A percentile compares a stretch with the other conserved stretches of the same genome.
Conservation (phyloP, 2,888 invertebrate genomes). For the Caenorhabditis japonica region DNA sequence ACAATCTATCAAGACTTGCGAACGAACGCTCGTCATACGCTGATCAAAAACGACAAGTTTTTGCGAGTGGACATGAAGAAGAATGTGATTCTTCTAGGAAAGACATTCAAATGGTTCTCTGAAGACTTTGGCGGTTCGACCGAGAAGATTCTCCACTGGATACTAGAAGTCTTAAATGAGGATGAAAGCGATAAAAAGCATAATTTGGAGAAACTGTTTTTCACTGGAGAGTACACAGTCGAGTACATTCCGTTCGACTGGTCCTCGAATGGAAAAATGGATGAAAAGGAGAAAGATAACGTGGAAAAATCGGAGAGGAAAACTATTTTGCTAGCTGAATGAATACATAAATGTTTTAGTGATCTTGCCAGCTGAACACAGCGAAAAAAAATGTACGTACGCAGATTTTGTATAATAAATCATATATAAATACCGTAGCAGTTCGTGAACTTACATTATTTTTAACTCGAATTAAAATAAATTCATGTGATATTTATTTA, state of each 20-base stretch:
- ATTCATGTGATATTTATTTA: no score
- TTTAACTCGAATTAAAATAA: no score
- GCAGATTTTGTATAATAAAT: no score
- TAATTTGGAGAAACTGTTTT: constrained; percentile 60
- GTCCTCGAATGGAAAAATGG: constrained; percentile 65
- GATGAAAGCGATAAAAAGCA: constrained; percentile 59
- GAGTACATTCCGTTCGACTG: constrained; percentile 68
- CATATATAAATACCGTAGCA: no score
- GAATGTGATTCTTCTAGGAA: constrained; percentile 77
- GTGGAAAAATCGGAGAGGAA: no score
- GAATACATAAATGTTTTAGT: no score
- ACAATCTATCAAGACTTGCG: constrained; percentile 50
- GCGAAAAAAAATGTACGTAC: no score
- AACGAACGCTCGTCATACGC: constrained; percentile 40
- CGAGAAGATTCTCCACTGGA: constrained; percentile 69
- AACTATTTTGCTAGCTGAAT: no score
- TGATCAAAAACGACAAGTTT: constrained; percentile 78
- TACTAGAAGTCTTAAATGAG: constrained; percentile 54
- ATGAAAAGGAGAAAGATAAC: constrained; percentile 28
- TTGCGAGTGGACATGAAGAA: constrained; percentile 77
- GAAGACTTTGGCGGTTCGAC: constrained; percentile 78
- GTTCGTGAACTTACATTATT: no score
- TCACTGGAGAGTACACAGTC: constrained; percentile 67
- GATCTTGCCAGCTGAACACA: no score
- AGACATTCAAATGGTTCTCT: constrained; percentile 79